phyloP scores from a whole-genome alignment of 1,140 invertebrate genomes.

The Magallana angulata region DNA sequence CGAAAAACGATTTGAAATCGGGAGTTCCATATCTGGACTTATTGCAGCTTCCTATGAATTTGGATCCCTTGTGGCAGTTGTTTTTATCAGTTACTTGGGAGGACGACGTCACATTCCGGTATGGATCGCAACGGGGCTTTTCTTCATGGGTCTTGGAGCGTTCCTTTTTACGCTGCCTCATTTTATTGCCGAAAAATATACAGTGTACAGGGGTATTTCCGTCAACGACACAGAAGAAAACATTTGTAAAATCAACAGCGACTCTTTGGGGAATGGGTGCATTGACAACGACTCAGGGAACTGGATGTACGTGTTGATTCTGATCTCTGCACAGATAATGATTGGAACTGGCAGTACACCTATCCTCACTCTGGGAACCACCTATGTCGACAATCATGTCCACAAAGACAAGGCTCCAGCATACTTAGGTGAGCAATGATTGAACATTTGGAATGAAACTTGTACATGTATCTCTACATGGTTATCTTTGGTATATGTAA shows the following conservation, averaged over 20 bases:
- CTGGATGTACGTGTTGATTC: conserved; percentile 80
- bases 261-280: conserved; percentile 59
- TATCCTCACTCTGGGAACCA: conserved; percentile 82
- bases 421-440: conserved; percentile 79
- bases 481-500: no score
- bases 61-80: conserved; percentile 94
- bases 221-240: conserved; percentile 71
- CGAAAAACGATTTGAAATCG: conserved; percentile 97
- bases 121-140: conserved; percentile 96
- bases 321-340: conserved; percentile 81
- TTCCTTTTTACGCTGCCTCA: conserved; percentile 89
- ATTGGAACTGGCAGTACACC: conserved; percentile 82
- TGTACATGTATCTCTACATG: no score
- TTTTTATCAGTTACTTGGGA: conserved; percentile 97
- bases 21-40: conserved; percentile 93
- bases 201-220: conserved; percentile 79
- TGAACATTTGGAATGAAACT: neutral
- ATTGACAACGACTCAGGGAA: conserved; percentile 76
- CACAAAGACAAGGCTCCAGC: conserved; percentile 81
- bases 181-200: conserved; percentile 80
- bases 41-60: conserved; percentile 97
- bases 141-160: conserved; percentile 90
- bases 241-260: conserved; percentile 67
- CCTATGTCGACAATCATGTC: conserved; percentile 83
- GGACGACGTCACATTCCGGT: conserved; percentile 95